These are phyloP conservation scores for Nansenia antarctica DNA, from an alignment of 2,113 vertebrate genomes.

Conservation along the genomic window DNA sequence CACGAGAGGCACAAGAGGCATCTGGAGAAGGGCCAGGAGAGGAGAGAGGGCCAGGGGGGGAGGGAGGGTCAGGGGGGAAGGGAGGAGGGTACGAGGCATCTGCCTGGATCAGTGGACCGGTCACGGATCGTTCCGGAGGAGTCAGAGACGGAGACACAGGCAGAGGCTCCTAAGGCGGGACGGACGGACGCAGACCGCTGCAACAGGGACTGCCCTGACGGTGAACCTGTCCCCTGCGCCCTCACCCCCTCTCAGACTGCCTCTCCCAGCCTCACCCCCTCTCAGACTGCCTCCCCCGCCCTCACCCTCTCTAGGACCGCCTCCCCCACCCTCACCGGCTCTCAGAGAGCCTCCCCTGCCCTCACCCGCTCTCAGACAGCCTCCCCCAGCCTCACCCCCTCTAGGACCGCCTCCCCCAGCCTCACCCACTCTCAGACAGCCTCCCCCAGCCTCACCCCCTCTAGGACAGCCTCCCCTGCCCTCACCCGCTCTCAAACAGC, in stretches of 20 bases:
- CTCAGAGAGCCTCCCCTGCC: not conserved
- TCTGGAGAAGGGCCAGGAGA: slow-evolving; percentile 27
- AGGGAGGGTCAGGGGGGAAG: slow-evolving; percentile 2
- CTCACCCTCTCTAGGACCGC: too few species aligned
- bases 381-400: too few species aligned
- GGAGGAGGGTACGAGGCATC: slow-evolving; percentile 7
- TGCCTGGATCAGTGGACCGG: not conserved
- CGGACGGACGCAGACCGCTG: slow-evolving; percentile 21
- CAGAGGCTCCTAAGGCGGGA: slow-evolving; percentile 8
- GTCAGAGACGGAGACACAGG: not conserved
- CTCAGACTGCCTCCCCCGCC: too few species aligned
- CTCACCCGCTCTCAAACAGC: not conserved
- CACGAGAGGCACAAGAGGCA: slow-evolving; percentile 40
- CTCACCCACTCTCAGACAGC: not conserved
- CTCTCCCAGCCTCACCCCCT: not conserved
- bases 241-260: not conserved
- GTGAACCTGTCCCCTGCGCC: not conserved
- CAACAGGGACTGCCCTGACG: slow-evolving; percentile 46
- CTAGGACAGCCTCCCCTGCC: not conserved
- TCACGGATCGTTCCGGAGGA: slow-evolving; percentile 9
- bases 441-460: not conserved
- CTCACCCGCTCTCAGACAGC: too few species aligned
- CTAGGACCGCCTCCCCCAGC: too few species aligned
- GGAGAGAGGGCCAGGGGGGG: slow-evolving; percentile 31
- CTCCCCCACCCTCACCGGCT: not conserved